These are phyloP conservation scores for Butorides virescens DNA, from an alignment of 2,113 vertebrate species.

Conservation along the genomic window DNA sequence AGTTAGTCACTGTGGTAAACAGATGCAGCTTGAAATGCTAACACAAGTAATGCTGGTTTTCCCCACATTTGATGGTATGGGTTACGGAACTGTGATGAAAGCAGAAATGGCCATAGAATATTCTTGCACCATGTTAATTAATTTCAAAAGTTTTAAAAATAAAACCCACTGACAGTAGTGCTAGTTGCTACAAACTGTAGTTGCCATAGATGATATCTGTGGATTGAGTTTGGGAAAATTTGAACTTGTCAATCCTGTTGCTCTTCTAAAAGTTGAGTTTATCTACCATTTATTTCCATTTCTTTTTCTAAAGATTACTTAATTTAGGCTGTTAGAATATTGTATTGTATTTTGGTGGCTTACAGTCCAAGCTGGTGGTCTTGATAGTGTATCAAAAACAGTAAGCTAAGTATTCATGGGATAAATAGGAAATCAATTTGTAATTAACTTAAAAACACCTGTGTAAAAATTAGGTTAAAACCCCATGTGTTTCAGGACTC, in stretches of 20 bases:
- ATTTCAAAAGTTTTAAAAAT: background rate
- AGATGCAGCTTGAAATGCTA: background rate
- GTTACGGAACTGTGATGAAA: background rate
- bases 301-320: background rate
- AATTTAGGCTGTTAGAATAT: background rate
- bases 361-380: background rate
- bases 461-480: background rate
- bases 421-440: background rate
- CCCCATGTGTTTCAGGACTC: background rate
- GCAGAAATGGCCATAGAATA: background rate
- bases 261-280: background rate
- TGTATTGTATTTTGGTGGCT: background rate
- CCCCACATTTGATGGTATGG: background rate
- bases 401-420: background rate
- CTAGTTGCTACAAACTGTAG: background rate
- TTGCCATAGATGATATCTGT: background rate
- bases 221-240: background rate
- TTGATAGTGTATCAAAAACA: background rate
- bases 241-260: background rate
- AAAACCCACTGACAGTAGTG: background rate
- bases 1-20: background rate
- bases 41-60: background rate
- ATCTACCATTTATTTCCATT: background rate
- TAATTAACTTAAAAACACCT: background rate
- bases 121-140: background rate